A percentile compares a stretch with the other conserved stretches of the same genome.
These are phyloP conservation scores for Oncorhynchus clarkii DNA, from an alignment of 2,113 vertebrate species.

Conservation along the genomic window DNA sequence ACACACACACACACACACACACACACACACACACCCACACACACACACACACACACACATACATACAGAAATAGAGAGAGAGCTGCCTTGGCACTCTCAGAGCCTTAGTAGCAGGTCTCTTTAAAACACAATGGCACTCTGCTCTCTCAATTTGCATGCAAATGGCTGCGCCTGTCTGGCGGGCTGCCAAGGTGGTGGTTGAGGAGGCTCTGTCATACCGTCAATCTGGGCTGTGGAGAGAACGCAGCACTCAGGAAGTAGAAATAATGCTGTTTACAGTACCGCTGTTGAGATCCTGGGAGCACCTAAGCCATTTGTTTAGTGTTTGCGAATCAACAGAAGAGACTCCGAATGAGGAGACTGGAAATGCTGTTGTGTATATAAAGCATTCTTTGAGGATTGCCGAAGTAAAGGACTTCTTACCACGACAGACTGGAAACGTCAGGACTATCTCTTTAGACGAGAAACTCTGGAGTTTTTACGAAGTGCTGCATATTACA, in stretches of 20 bases:
- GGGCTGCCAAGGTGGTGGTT: constrained; percentile 24
- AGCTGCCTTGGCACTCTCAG: no score
- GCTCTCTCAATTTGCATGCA: constrained; percentile 46
- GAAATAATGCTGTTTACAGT: constrained; percentile 34
- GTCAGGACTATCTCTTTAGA: no score
- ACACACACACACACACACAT: constrained; percentile 20
- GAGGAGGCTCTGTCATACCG: constrained; percentile 40
- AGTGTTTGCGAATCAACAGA: background rate
- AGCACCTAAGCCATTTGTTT: constrained; percentile 1
- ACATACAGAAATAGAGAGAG: constrained; percentile 21
- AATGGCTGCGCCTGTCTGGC: constrained; percentile 32
- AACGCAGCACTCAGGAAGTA: constrained; percentile 40
- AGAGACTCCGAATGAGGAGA: background rate
- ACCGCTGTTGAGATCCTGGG: background rate
- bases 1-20: no score
- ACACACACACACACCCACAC: background rate
- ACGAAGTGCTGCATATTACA: no score
- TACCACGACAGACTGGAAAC: no score
- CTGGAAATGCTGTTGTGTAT: background rate
- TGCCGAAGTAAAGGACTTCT: no score
- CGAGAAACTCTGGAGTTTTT: no score
- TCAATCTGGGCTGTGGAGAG: constrained; percentile 47
- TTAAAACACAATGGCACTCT: constrained; percentile 15
- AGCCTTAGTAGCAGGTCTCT: background rate
- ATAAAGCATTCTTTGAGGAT: background rate